phyloP scores from a whole-genome alignment of 2,797 vertebrate species.

The Chrysocyon brachyurus region DNA sequence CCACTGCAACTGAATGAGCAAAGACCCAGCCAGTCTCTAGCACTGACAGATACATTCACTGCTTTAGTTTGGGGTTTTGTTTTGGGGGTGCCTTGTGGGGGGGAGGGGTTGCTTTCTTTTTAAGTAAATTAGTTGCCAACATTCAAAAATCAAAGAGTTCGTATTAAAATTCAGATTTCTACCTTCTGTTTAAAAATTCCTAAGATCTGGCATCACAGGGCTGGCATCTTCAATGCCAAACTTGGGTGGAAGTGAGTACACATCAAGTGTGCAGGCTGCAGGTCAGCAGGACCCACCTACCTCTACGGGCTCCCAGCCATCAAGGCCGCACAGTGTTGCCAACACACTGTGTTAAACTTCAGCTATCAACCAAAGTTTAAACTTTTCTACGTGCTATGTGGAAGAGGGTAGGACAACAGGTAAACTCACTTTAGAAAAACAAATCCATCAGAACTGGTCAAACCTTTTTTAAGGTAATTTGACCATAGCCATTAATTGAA shows the following conservation, averaged over 20 bases:
- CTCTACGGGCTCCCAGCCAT: not conserved
- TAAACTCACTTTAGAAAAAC: not conserved
- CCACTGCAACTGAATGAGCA: constrained; percentile 40
- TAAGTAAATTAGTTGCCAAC: constrained; percentile 49
- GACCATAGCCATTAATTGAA: constrained; percentile 9
- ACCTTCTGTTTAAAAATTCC: constrained; percentile 53
- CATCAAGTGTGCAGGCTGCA: not conserved
- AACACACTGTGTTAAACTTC: not conserved
- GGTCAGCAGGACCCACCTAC: not conserved
- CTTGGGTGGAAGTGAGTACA: fast-evolving
- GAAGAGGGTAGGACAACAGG: not conserved
- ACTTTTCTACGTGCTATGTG: not conserved
- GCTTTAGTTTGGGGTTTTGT: not conserved
- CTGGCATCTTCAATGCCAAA: not conserved
- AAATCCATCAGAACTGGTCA: constrained; percentile 33
- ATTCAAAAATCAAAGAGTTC: constrained; percentile 61
- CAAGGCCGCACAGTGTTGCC: not conserved
- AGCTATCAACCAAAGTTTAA: not conserved
- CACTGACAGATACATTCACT: not conserved
- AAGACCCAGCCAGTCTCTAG: not conserved
- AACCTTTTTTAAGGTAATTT: constrained; percentile 48
- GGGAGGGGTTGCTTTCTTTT: not conserved
- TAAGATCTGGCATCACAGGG: not conserved
- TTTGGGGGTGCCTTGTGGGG: too few relatives aligned
- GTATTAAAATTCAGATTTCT: constrained; percentile 42